Evolutionary conservation across 2,113 vertebrate genomes (phyloP).

Genomic region (Pollachius pollachius): DNA sequence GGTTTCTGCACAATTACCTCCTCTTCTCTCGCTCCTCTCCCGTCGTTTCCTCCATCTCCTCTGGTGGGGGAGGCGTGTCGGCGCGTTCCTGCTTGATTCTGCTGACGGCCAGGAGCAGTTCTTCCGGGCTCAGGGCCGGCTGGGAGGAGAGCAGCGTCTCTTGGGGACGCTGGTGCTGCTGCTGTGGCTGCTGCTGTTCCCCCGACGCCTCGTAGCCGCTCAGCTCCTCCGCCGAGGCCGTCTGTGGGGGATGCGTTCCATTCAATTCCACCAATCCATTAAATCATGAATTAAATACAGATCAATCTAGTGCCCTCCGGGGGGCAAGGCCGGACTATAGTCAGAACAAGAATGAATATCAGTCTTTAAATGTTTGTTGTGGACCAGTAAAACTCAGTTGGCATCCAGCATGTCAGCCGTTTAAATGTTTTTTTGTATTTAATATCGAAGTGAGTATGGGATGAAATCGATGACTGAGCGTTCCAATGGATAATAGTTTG

Average conservation of each 20-base stretch:
- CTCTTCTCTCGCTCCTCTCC: slow-evolving; percentile 45
- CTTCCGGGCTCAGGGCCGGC: slow-evolving; percentile 60
- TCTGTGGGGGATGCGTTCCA: slow-evolving; percentile 61
- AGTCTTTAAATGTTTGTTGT: no score
- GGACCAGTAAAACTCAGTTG: no score
- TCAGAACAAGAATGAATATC: no score
- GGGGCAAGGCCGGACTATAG: no score
- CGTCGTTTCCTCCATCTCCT: slow-evolving; percentile 60
- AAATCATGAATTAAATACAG: no score
- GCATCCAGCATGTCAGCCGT: no score
- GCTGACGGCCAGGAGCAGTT: slow-evolving; percentile 79
- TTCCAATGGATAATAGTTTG: no score
- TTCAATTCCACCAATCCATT: background rate
- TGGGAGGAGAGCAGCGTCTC: slow-evolving; percentile 8
- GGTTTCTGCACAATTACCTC: slow-evolving; percentile 38
- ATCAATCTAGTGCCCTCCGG: no score
- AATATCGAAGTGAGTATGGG: no score
- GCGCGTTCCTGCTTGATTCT: slow-evolving; percentile 89
- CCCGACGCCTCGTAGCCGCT: slow-evolving; percentile 79
- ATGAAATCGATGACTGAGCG: no score
- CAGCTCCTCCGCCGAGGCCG: slow-evolving; percentile 84
- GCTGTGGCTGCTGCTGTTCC: slow-evolving; percentile 65
- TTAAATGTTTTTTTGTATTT: no score
- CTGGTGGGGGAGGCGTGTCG: slow-evolving; percentile 78
- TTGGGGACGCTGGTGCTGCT: slow-evolving; percentile 62